Base-by-base conservation (phyloP, 2,797 vertebrate species). In the Platyrinchus mystaceus region DNA sequence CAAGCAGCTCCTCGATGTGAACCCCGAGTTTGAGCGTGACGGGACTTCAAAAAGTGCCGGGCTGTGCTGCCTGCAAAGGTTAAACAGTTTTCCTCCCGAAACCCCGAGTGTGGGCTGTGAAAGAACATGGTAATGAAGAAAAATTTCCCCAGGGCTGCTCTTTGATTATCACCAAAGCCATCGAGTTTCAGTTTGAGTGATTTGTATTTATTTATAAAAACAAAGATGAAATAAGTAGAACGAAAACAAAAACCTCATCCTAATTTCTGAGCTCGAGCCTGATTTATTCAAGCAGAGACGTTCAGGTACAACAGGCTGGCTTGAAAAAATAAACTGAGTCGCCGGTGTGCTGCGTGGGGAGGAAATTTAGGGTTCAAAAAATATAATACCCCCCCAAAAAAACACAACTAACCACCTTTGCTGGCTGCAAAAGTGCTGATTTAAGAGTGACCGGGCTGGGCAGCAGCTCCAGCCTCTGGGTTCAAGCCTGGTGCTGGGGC, bases 131-230 rank as follows among this genome's bases (percentile, higher is more conserved):
- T 99, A 98, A 98, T 98, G 98, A 99, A 98, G 98, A 98, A 99
- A 99, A 99, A 99, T 99, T 99, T 99, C 99, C 99, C 99, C 98
- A 94, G 95, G 97, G 98, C 98, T 98, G 98, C 98, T 98, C 98
- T 98, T 98, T 98, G 98, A 99, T 99, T 99, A 99, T 99, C 99
- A 98, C 98, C 98, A 98, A 98, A 99, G 98, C 98, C 98, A 99
- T 99, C 98, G 97, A 97, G 99, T 99, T 99, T 99, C 99, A 99
- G 96, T 99, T 98, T 99, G 99, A 99, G 98, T 99, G 99, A 97
- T 98, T 97, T 98, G 98, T 98, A 99, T 99, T 98, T 99, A 99
- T 99, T 99, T 99, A 98, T 99, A 99, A 98, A 98, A 99, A 99
- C 99, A 99, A 99, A 98, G 98, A 98, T 98, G 98, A 98, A 98